Base-by-base conservation (phyloP, 1,140 invertebrate genomes). In the Oedothorax gibbosus region DNA sequence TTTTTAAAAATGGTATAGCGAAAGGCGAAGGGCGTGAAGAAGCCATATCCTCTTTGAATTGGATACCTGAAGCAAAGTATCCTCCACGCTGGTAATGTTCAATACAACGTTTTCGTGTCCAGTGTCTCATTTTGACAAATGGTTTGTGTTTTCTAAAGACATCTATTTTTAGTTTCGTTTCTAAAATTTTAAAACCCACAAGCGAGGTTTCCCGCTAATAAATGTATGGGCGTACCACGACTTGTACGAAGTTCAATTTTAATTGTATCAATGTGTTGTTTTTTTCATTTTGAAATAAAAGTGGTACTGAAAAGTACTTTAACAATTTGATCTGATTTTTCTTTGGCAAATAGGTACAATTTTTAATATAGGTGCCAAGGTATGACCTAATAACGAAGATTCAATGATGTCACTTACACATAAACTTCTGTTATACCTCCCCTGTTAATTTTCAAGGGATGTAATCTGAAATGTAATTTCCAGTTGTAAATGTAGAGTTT, bases 271-370 rank as follows among this genome's bases (percentile, higher is more conserved):
- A n/a, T n/a, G n/a, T n/a, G n/a, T n/a, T n/a, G n/a, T n/a, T n/a
- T n/a, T n/a, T n/a, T n/a, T n/a, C n/a, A 20, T 65, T 21, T 65
- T 21, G 7, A 10, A 65, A 18, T n/a, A 7, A 65, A n/a, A 65
- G 35, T n/a, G 64, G 18, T 20, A 65, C 64, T 21, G 64, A 65
- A 65, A 65, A 65, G 64, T 65, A 65, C 35, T 65, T 65, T 20
- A n/a, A 65, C 64, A 18, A 65, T 65, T 65, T 65, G 64, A 65
- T 65, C 64, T n/a, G 18, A 20, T 20, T 6, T 12, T 10, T 65
- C 64, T 8, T 65, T 65, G 12, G 11, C 64, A n/a, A 20, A 65
- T 10, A 0, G n/a, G 64, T 20, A 65, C 10, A 0, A 65, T 65
- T 65, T 65, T 65, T 10, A 65, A 21, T 20, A 65, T 65, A 21